Percentiles rank a stretch among this genome's conserved stretches.
These are phyloP conservation scores for Heliconius nattereri DNA, from an alignment of 1,140 invertebrate species.

Conservation along the genomic window DNA sequence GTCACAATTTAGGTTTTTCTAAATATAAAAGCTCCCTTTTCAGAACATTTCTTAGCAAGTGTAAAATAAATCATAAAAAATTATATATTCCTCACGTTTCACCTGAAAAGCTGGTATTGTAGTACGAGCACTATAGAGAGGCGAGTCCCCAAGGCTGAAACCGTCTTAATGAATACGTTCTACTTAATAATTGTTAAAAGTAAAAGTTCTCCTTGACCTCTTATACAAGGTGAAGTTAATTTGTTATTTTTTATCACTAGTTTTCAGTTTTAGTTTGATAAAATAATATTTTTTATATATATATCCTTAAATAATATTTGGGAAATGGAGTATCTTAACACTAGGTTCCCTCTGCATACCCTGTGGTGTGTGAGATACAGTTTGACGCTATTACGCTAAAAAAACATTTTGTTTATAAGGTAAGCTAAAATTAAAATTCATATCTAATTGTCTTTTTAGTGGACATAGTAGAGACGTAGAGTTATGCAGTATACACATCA, in stretches of 20 bases:
- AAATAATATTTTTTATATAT: background rate
- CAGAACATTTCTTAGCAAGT: background rate
- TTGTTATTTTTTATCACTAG: background rate
- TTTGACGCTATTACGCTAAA: too few relatives aligned
- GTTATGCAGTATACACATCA: too few relatives aligned
- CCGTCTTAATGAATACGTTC: slow-evolving; percentile 5
- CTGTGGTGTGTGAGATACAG: too few relatives aligned
- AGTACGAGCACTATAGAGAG: background rate
- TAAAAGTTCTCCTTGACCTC: slow-evolving; percentile 7
- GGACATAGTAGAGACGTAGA: too few relatives aligned
- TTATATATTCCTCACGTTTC: background rate
- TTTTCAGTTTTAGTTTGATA: background rate
- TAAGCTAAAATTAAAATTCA: too few relatives aligned
- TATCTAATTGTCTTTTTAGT: too few relatives aligned
- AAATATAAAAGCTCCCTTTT: background rate
- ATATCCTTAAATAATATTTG: too few relatives aligned
- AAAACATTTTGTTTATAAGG: too few relatives aligned
- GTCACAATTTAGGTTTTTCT: background rate
- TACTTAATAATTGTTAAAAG: slow-evolving; percentile 12
- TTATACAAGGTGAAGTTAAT: background rate
- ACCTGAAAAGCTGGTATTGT: slow-evolving; percentile 8
- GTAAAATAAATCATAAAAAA: background rate
- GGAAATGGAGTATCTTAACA: too few relatives aligned
- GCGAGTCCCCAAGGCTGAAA: background rate
- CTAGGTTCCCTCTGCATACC: too few relatives aligned